Conservation (phyloP, 1,140 invertebrate genomes). For the Uloborus diversus region DNA sequence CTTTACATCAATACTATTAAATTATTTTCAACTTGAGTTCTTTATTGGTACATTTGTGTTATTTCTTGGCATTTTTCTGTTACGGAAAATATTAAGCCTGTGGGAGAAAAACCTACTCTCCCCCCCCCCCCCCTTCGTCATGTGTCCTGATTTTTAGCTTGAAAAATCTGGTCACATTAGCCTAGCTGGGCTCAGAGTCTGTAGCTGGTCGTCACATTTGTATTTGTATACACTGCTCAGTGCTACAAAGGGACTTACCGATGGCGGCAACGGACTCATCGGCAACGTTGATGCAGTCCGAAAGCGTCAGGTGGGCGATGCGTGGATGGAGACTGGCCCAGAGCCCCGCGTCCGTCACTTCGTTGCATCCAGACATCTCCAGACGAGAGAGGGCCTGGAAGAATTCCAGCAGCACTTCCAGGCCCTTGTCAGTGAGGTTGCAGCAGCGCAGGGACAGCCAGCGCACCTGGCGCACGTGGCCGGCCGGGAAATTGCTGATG, state of each 20-base stretch:
- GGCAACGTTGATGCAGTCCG: constrained; percentile 95
- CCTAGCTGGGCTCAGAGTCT: no score
- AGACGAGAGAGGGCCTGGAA: constrained; percentile 66
- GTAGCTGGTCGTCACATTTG: background rate
- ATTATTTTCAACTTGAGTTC: no score
- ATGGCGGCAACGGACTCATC: constrained; percentile 94
- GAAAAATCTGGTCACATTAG: no score
- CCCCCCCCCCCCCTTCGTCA: no score
- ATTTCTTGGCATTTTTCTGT: no score
- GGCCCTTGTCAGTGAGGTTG: constrained; percentile 85
- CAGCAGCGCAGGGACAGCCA: constrained; percentile 78
- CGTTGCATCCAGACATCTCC: constrained; percentile 92
- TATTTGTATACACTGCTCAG: background rate
- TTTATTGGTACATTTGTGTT: no score
- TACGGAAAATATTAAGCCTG: no score
- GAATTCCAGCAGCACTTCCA: constrained; percentile 75
- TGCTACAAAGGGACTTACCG: background rate
- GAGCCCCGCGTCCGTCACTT: constrained; percentile 91
- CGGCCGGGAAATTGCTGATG: constrained; percentile 69
- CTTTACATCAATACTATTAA: no score
- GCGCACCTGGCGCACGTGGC: constrained; percentile 27
- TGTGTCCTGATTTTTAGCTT: no score
- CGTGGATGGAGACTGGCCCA: constrained; percentile 91
- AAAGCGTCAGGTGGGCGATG: constrained; percentile 87
- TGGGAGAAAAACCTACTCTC: no score